Base-by-base conservation (phyloP, 2,888 invertebrate species). In the Cistogaster globosa region DNA sequence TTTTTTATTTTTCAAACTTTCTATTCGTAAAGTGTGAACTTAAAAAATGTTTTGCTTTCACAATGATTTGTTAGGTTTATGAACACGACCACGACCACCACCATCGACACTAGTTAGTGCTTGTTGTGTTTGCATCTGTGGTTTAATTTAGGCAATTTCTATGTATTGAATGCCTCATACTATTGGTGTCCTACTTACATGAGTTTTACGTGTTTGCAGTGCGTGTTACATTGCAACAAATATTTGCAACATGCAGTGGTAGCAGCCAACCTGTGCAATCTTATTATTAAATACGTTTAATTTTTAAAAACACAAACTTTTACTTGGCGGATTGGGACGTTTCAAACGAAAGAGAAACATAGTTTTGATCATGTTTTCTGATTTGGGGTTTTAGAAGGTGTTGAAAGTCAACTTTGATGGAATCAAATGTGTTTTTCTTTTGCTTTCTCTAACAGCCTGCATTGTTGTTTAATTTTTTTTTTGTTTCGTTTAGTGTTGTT, bases 151-250 rank as follows among this genome's bases (percentile, higher is more conserved):
- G 74, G 62, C 82, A 78, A 63, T 78, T 82, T 82, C 38, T 63
- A 26, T 69, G 60, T 22, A 5, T 48, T 26, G 63, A 36, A 51
- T 51, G 48, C n/a, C 67, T 26, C 67, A 60, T 22, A 58, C 74
- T 22, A 8, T 38, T n/a, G 48, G 18, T 82, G 82, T 79, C 36
- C 85, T 7, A 82, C 69, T 82, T 79, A 85, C 85, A 85, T 72
- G 86, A 71, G 72, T 80, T 77, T 87, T 78, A 78, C 86, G 82
- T 85, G 83, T 87, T 85, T 78, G 58, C 78, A 71, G 77, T 81
- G 86, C 84, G 79, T 84, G 82, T 77, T 71, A 78, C 78, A 67
- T 62, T 67, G 84, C 84, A 84, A 57, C 71, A 83, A 80, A 76
- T 76, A 79, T 72, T 76, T 79, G 65, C 76, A 65, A 78, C 78